These are phyloP conservation scores for Anarrhichthys ocellatus DNA, from an alignment of 2,113 vertebrate species.

Conservation along the genomic window DNA sequence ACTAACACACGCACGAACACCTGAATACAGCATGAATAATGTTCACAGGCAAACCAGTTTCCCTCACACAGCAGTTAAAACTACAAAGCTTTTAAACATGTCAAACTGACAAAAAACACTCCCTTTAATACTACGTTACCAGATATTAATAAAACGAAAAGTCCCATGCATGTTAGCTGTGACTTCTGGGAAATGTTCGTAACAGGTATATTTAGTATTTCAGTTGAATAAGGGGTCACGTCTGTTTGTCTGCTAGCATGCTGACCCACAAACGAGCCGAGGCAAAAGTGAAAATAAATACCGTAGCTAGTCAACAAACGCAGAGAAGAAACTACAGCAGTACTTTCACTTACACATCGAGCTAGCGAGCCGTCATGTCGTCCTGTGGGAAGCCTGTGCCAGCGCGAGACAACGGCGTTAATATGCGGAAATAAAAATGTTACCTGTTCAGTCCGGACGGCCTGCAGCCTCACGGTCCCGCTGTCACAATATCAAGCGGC, in stretches of 20 bases:
- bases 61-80: not conserved
- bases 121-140: not conserved
- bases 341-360: conserved; percentile 67
- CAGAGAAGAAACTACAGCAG: conserved; percentile 24
- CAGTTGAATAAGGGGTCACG: not conserved
- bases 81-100: not conserved
- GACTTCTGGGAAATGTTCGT: not conserved
- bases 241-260: conserved; percentile 7
- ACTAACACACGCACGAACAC: not conserved
- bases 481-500: not conserved
- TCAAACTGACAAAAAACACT: not conserved
- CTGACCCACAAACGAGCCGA: conserved; percentile 23
- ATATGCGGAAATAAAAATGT: conserved; percentile 71
- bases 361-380: conserved; percentile 54
- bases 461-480: conserved; percentile 37
- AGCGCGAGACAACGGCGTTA: conserved; percentile 1
- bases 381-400: conserved; percentile 38
- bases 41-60: not conserved
- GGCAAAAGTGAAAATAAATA: conserved; percentile 77
- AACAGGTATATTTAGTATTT: not conserved
- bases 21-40: conserved; percentile 12
- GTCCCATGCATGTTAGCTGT: no score
- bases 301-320: conserved; percentile 17
- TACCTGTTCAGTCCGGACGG: conserved; percentile 68
- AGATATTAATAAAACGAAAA: not conserved